A percentile compares a stretch with the other conserved stretches of the same genome.
phyloP scores from a whole-genome alignment of 2,113 vertebrate genomes.

The Atractosteus spatula region DNA sequence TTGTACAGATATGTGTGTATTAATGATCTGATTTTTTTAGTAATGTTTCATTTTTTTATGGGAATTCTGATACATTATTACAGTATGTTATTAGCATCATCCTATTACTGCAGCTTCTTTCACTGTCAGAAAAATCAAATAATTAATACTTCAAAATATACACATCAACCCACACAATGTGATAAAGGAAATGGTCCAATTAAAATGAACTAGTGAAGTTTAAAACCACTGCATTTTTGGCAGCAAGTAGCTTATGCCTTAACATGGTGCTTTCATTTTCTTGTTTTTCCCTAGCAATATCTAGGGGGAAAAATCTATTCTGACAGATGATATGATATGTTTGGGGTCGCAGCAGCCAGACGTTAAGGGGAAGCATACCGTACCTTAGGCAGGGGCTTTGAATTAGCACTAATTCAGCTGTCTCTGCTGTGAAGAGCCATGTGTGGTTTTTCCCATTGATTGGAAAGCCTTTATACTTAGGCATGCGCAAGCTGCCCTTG shows the following conservation, averaged over 20 bases:
- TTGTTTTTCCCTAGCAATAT: not conserved
- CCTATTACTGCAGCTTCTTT: too few species aligned
- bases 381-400: slow-evolving; percentile 10
- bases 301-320: not conserved
- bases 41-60: too few species aligned
- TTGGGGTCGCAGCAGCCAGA: slow-evolving; percentile 21
- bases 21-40: too few species aligned
- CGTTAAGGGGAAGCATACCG: not conserved
- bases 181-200: slow-evolving; percentile 1
- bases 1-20: too few species aligned
- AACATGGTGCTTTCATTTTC: not conserved
- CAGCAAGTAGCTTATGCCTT: too few species aligned
- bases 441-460: not conserved
- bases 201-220: not conserved
- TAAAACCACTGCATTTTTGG: not conserved
- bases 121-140: too few species aligned
- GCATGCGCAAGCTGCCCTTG: not conserved
- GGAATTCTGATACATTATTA: too few species aligned
- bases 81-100: too few species aligned
- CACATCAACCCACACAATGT: too few species aligned
- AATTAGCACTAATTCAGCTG: slow-evolving; percentile 25
- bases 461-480: not conserved
- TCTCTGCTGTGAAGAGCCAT: not conserved
- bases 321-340: slow-evolving; percentile 22
- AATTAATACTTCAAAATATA: not conserved